Evolutionary conservation across 2,797 vertebrate genomes (phyloP), one percentile per base, ranked within the genome.

Genomic region (Leptodactylus fallax): DNA sequence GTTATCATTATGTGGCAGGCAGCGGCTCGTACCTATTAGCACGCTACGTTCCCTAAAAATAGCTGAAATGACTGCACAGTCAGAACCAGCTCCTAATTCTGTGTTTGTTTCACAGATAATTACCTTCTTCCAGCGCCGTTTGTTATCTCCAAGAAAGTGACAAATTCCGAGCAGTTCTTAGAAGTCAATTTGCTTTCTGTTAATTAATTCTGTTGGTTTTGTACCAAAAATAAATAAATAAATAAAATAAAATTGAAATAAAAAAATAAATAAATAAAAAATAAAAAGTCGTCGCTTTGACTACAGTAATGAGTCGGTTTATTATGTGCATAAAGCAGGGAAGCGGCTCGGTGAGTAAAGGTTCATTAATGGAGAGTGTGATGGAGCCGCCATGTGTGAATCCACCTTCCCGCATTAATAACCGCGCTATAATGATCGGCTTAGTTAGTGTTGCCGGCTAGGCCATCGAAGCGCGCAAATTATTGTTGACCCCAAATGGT

Each of bases 81-180:
- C 78, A 79, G 17, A 21, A 60, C 8, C 55, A 1, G 56, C 58
- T 49, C 19, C 58, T 23, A 63, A 81, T 81, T 49, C 21, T 0
- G 45, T 63, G 79, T 81, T 81, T 49, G 21, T 81, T 16, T 81
- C 56, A 49, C 79, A 81, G 79, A 81, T 63, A 81, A 81, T 81
- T 81, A 63, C 36, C 60, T 49, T 65, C 45, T 51, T 7, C 19
- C 60, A 3, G 11, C 36, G 11, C 36, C 23, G 79, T 81, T 49
- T 65, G 58, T 81, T 81, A 81, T 81, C 56, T 3, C 27, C 2
- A 13, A 17, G 53, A 58, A 60, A 58, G 56, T 80, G 79, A 23
- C 58, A 63, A 63, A 81, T 49, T 23, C 56, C 36, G 12, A 63
- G 58, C 27, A 0, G 8, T 63, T 81, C 79, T 49, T 63, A 81